Evolutionary conservation across 2,797 vertebrate genomes (phyloP), one percentile per base, ranked within the genome.

Genomic region (Siniperca scherzeri): DNA sequence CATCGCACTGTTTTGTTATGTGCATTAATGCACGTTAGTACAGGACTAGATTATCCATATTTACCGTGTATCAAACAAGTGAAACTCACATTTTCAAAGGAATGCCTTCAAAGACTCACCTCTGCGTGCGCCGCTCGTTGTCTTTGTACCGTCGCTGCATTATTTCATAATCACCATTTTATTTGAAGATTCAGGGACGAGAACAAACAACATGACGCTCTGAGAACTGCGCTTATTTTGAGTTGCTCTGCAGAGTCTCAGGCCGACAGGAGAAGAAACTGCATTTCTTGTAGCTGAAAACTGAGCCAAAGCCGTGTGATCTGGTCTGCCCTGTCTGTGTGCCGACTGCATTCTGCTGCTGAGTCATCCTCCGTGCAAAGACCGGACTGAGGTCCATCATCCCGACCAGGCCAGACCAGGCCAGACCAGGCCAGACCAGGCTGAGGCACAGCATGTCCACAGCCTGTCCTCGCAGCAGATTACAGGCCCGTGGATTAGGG

Each of bases 401-500:
- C 56, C 27, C 2, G 27, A 30, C 27, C 27, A n/a, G n/a, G n/a
- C n/a, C 38, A 59, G 68, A 19, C 50, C 25, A 22, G 40, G 13
- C 33, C 14, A 27, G 65, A 4, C 30, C 74, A 27, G 46, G 16
- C 5, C 30, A 57, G 62, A 52, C 40, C 52, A 36, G 38, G 21
- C 67, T 55, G 70, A 40, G 66, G 38, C 73, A 76, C 30, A 64
- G 44, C 2, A 52, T 17, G 30, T 77, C 60, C 42, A 55, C 61
- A 50, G 64, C n/a, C 42, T 85, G 81, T 87, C 89, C 80, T 74
- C 84, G 84, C 79, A 75, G 50, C 78, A 74, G 88, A 93, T 91
- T 92, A 90, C 62, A 72, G 12, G 3, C 57, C 65, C 25, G 21
- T 50, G 83, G 86, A 91, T 92, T 91, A 87, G 81, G 89, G 90